Base-by-base conservation (phyloP, 2,113 vertebrate species). In the Bos javanicus region DNA sequence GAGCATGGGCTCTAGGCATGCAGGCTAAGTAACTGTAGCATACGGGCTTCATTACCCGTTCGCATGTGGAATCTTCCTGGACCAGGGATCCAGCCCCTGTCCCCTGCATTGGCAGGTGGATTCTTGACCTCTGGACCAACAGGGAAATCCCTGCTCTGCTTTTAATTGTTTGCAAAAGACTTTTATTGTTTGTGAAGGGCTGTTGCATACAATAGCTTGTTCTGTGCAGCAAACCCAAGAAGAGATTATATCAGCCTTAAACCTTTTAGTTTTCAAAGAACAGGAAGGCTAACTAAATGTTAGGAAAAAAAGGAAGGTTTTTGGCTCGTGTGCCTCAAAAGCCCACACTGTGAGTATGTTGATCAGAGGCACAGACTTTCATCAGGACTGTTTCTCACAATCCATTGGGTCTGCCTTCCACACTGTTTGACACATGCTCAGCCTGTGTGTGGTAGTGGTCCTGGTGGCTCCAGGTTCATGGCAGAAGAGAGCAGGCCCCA, bases 181-280 rank as follows among this genome's bases (percentile, higher is more conserved):
- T 46, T 91, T 78, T 71, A 94, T 97, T 92, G 90, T 97, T 98
- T 90, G 17, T 36, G 81, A 76, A 91, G 5, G 48, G 11, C 46
- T 94, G 33, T 93, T 36, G 28, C 59, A 59, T 95, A 95, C 80
- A 97, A 92, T 96, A 95, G 95, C 93, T 94, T 94, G 93, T 94
- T 97, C 91, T 94, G 54, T 90, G 43, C 62, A 97, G 39, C 83
- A 95, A 54, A 95, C 62, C 39, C 84, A 89, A 98, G 95, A 95
- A 96, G 95, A 95, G 93, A 96, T 97, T 87, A 48, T 95, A 78
- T 97, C 97, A 92, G 78, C 86, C 39, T 81, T 92, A 89, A 94
- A 95, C 96, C 21, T 87, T 97, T 97, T 97, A 36, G 83, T 96
- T 98, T 97, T 97, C 78, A 81, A 59, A 62, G 36, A 89, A 87